Evolutionary conservation across 2,797 vertebrate genomes (phyloP), one percentile per base, ranked within the genome.

Genomic region (Sebastes kiyomatsui): DNA sequence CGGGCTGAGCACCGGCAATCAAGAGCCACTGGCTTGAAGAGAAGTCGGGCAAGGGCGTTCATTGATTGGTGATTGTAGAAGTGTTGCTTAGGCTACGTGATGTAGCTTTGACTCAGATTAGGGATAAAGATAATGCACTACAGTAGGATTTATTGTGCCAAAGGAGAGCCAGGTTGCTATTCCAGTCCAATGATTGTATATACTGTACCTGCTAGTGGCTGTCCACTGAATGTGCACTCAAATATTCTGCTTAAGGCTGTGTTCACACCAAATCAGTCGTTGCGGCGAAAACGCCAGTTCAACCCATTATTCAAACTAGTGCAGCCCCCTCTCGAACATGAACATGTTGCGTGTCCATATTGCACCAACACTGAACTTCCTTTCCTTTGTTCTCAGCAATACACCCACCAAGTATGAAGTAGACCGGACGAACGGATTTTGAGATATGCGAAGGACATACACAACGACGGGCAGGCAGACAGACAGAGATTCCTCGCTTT

Each of bases 1-100:
- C 65, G 30, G 13, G 69, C 87, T 80, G 73, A 91, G 83, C 81
- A 64, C 60, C 20, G 14, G 81, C 82, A 91, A 89, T 92, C 91
- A 91, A 89, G 79, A 75, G 72, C 77, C 67, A 81, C 38, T 60
- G 72, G 60, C 77, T 88, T 82, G 54, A 79, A 84, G 79, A 85
- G 88, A 89, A 92, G 90, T 77, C 58, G 12, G 70, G 85, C 85
- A 77, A 83, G 85, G 81, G 80, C 76, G 38, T 75, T 77, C 81
- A 85, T 80, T 92, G 91, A 92, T 91, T 87, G 83, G 87, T 42
- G 64, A 81, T 88, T 90, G 81, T 78, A 80, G 74, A 67, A 83
- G 80, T 86, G 82, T 83, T 82, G 75, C 75, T 77, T 77, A 72
- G 77, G 81, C 65, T 68, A 64, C 66, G 60, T 62, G 61, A 88